Conservation (phyloP, 92 coral and sea anemone genomes). For the Hydrozoanthus gracilis region DNA sequence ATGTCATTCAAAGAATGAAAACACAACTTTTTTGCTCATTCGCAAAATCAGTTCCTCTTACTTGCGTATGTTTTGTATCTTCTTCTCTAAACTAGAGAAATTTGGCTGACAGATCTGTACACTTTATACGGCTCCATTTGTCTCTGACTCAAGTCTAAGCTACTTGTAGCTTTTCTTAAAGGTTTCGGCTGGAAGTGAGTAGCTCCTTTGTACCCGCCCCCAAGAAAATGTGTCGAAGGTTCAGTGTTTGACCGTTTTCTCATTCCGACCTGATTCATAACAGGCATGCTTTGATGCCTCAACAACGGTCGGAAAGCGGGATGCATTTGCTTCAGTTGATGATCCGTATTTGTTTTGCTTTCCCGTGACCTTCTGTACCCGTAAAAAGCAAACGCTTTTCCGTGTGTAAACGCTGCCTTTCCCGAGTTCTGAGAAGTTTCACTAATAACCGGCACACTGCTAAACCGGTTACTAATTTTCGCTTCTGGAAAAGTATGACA, state of each 20-base stretch:
- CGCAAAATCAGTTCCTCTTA: too few relatives aligned
- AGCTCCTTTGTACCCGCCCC: not conserved
- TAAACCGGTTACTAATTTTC: slow-evolving; percentile 9
- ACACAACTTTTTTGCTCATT: too few relatives aligned
- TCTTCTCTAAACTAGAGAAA: slow-evolving; percentile 18
- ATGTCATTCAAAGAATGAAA: too few relatives aligned
- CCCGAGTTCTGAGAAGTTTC: not conserved
- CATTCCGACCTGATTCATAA: slow-evolving; percentile 11
- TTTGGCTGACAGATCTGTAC: slow-evolving; percentile 37
- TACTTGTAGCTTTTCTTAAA: slow-evolving; percentile 27
- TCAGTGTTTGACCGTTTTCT: slow-evolving; percentile 24
- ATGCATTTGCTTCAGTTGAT: not conserved
- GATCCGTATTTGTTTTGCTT: not conserved
- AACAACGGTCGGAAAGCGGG: slow-evolving; percentile 27
- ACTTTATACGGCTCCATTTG: slow-evolving; percentile 44
- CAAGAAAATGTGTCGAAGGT: not conserved
- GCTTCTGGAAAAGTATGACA: slow-evolving; percentile 15
- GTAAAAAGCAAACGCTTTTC: slow-evolving; percentile 28
- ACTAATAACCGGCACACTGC: slow-evolving; percentile 27
- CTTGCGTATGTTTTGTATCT: not conserved
- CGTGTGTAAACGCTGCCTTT: not conserved
- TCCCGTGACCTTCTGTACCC: not conserved
- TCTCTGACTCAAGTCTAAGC: not conserved
- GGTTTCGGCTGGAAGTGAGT: not conserved
- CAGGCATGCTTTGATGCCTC: slow-evolving; percentile 34